Conservation (phyloP, 2,113 vertebrate genomes). For the Equus przewalskii region DNA sequence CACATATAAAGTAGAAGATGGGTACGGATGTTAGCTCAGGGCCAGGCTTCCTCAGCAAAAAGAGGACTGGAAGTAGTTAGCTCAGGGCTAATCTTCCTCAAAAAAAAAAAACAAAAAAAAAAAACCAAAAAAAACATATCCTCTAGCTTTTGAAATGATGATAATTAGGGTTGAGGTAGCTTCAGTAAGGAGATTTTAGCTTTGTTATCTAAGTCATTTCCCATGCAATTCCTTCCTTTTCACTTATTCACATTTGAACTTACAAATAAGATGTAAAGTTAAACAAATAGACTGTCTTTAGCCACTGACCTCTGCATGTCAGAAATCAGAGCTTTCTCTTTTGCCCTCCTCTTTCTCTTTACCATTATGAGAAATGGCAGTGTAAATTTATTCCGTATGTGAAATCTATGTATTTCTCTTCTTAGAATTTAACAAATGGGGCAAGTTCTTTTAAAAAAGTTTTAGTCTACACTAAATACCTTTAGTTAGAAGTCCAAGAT, state of each 20-base stretch:
- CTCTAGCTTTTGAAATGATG: neutral
- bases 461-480: constrained; percentile 13
- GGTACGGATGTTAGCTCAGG: too few species aligned
- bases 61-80: too few species aligned
- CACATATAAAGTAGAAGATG: too few species aligned
- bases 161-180: neutral
- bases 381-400: neutral
- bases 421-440: neutral
- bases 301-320: neutral
- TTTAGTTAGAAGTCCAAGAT: neutral
- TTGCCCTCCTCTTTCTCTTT: neutral
- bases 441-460: constrained; percentile 9
- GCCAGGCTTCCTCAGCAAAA: too few species aligned
- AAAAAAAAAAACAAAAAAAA: too few species aligned
- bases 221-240: neutral
- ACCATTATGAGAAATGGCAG: neutral
- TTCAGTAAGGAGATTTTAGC: neutral
- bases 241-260: neutral
- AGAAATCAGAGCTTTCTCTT: neutral
- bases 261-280: neutral
- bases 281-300: neutral
- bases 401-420: neutral
- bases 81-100: too few species aligned
- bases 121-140: too few species aligned
- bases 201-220: neutral